Evolutionary conservation across 2,888 invertebrate genomes (phyloP).

Genomic region (Halictus quadricinctus): DNA sequence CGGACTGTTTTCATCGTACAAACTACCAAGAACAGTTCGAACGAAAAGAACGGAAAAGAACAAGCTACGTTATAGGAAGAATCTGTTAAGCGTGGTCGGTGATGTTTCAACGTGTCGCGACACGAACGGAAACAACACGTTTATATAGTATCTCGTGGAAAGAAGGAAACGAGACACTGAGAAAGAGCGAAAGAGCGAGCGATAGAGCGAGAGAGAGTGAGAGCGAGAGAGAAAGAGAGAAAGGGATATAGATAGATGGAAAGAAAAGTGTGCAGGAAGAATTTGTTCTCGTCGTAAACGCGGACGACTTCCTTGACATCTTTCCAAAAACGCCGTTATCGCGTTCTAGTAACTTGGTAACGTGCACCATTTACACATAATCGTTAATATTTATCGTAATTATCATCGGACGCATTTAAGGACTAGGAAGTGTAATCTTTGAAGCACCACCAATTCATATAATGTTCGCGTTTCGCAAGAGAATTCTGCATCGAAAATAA

Average conservation of each 20-base stretch:
- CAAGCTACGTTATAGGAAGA: not conserved
- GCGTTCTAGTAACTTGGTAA: conserved; percentile 25
- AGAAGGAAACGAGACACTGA: not conserved
- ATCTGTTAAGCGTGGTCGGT: not conserved
- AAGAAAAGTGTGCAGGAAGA: conserved; percentile 20
- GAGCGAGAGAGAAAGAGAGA: not conserved
- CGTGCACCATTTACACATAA: conserved; percentile 25
- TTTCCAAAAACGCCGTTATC: conserved; percentile 7
- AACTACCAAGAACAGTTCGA: not conserved
- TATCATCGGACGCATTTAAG: conserved; percentile 32
- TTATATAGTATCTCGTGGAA: not conserved
- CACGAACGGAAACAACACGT: not conserved
- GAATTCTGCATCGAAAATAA: conserved; percentile 49
- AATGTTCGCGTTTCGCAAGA: conserved; percentile 24
- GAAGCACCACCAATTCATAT: conserved; percentile 56
- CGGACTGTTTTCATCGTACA: not conserved
- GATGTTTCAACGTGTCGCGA: not conserved
- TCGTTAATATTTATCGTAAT: conserved; percentile 37
- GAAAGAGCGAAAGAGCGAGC: not conserved
- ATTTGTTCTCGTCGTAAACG: not conserved
- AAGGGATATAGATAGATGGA: not conserved
- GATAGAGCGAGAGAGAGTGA: not conserved
- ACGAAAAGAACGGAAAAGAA: not conserved
- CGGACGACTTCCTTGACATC: not conserved
- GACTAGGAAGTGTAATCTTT: conserved; percentile 56